These are phyloP conservation scores for Ciconia nigra DNA, from an alignment of 2,797 vertebrate genomes.

Conservation along the genomic window DNA sequence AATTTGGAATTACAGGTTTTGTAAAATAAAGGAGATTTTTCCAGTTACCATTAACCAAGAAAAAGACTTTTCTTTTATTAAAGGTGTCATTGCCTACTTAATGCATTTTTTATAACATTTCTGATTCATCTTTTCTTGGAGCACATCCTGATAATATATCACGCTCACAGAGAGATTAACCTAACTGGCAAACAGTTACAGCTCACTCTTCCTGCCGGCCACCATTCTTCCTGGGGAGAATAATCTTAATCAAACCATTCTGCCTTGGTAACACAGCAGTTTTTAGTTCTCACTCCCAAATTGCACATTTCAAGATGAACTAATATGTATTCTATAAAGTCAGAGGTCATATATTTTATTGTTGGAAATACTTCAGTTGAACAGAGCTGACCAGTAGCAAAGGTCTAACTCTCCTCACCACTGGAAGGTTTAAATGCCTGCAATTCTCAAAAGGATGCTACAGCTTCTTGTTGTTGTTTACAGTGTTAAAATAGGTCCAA, in stretches of 20 bases:
- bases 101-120: slow-evolving; percentile 7
- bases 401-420: neutral
- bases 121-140: slow-evolving; percentile 21
- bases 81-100: neutral
- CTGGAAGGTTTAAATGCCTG: neutral
- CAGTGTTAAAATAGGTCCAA: neutral
- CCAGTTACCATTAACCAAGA: neutral
- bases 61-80: neutral
- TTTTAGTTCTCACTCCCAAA: slow-evolving; percentile 3
- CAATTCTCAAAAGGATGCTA: neutral
- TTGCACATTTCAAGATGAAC: neutral
- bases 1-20: neutral
- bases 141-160: neutral
- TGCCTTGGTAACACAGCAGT: neutral
- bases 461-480: neutral
- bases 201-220: neutral
- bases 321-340: neutral
- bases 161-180: neutral
- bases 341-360: neutral
- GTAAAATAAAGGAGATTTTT: neutral
- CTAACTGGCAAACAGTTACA: neutral
- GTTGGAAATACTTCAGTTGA: neutral
- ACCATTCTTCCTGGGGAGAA: slow-evolving; percentile 9
- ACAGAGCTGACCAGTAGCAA: neutral
- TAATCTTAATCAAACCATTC: neutral